These are phyloP conservation scores for Percina caprodes DNA, from an alignment of 2,113 vertebrate genomes.

Conservation along the genomic window DNA sequence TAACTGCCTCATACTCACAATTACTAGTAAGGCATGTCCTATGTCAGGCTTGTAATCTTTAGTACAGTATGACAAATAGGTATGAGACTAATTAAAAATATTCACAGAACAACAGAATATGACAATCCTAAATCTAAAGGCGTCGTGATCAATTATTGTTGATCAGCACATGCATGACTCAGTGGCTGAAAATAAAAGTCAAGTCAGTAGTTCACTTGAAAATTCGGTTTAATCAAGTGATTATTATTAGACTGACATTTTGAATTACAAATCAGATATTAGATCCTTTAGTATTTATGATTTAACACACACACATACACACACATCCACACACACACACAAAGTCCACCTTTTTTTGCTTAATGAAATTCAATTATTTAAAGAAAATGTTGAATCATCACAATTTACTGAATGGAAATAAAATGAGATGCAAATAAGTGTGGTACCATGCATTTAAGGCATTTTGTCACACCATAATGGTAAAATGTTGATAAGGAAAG, in stretches of 20 bases:
- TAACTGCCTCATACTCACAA: neutral
- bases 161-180: neutral
- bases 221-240: neutral
- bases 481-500: conserved; percentile 71
- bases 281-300: neutral
- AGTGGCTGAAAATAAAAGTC: neutral
- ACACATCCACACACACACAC: neutral
- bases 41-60: neutral
- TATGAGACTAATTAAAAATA: neutral
- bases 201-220: neutral
- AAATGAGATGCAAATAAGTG: conserved; percentile 81
- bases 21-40: neutral
- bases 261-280: neutral
- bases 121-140: neutral
- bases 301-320: neutral
- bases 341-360: conserved; percentile 49
- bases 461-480: conserved; percentile 76
- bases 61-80: neutral
- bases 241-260: neutral
- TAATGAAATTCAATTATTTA: conserved; percentile 75
- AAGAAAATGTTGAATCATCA: conserved; percentile 74
- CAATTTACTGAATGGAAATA: conserved; percentile 70
- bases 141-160: neutral
- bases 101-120: neutral
- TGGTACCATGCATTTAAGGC: conserved; percentile 71